Base-by-base conservation (phyloP, 2,113 vertebrate species). In the Chascanopsetta lugubris region DNA sequence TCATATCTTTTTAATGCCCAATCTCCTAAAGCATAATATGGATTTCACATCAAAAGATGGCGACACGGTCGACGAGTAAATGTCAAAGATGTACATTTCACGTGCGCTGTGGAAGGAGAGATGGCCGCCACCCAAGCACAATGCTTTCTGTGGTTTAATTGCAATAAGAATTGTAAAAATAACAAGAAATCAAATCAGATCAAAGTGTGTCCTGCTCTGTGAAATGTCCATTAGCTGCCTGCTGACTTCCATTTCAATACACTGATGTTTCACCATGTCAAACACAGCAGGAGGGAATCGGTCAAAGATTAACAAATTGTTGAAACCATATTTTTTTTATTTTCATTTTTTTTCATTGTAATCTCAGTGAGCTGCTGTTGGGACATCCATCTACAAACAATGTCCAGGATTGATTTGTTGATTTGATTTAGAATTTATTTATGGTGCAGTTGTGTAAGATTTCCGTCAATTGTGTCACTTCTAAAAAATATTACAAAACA, bases 391-490 rank as follows among this genome's bases (percentile, higher is more conserved):
- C 56, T 63, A 30, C 15, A 36, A 83, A 75, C 50, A 53, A 29
- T 38, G 8, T 75, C 65, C 34, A 67, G 59, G 61, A 86, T 61
- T 61, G 51, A 82, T 82, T 77, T 54, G 48, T 42, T 20, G 61
- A 84, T 81, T 87, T 75, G 48, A 69, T 38, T 93, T 93, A 92
- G 88, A 94, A 93, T 93, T 88, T 88, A 84, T 42, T 42, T 86
- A 67, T 25, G 32, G 49, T 32, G 58, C 25, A 69, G 55, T 48
- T n/a, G n/a, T n/a, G n/a, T n/a, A n/a, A n/a, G n/a, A n/a, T n/a
- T n/a, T n/a, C n/a, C n/a, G n/a, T n/a, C n/a, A n/a, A n/a, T n/a
- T n/a, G n/a, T n/a, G n/a, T n/a, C n/a, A n/a, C n/a, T n/a, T n/a
- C n/a, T n/a, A n/a, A n/a, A n/a, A n/a, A n/a, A n/a, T n/a, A n/a